These are phyloP conservation scores for Acanthacorydalis orientalis DNA, from an alignment of 2,888 invertebrate species.

Conservation along the genomic window DNA sequence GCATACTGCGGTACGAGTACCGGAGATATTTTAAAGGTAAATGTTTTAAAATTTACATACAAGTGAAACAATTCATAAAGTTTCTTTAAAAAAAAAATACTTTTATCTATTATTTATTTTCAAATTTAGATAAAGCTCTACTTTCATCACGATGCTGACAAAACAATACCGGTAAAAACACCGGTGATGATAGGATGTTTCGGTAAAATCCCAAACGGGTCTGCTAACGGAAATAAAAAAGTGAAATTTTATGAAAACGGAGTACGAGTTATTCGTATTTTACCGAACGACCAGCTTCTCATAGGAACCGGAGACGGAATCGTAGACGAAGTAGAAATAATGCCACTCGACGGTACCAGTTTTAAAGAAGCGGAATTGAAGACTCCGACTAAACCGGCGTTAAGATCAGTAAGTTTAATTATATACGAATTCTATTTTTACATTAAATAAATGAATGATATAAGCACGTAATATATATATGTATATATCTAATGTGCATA, in stretches of 20 bases:
- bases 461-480: no score
- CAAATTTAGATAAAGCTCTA: slow-evolving; percentile 32
- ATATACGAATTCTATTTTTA: background rate
- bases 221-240: slow-evolving; percentile 7
- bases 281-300: slow-evolving; percentile 43
- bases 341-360: slow-evolving; percentile 6
- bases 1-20: slow-evolving; percentile 76
- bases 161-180: slow-evolving; percentile 30
- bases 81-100: no score
- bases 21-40: slow-evolving; percentile 48
- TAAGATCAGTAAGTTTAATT: slow-evolving; percentile 23
- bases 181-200: slow-evolving; percentile 47
- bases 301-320: slow-evolving; percentile 79
- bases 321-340: slow-evolving; percentile 47
- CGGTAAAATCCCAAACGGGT: slow-evolving; percentile 34
- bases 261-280: slow-evolving; percentile 44
- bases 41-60: slow-evolving; percentile 7
- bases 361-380: slow-evolving; percentile 18
- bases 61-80: background rate
- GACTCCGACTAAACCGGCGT: slow-evolving; percentile 26
- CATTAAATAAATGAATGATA: background rate
- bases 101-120: slow-evolving; percentile 18
- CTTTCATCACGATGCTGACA: slow-evolving; percentile 38
- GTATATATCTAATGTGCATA: slow-evolving; percentile 7
- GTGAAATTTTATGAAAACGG: slow-evolving; percentile 23